phyloP scores from a whole-genome alignment of 2,888 invertebrate genomes.

The Lacanobia wlatinum region DNA sequence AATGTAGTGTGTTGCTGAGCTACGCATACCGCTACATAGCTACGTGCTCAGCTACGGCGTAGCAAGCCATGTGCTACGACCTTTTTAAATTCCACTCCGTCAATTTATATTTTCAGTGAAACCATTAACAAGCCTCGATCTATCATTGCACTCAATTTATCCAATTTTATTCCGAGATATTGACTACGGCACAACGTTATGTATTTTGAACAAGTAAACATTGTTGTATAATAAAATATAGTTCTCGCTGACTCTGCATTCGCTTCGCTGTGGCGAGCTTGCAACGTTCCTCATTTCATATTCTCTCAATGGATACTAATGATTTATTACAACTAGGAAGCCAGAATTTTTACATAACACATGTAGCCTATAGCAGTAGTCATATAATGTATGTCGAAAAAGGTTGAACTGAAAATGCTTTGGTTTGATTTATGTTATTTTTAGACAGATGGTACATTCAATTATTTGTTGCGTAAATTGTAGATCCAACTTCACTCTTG shows the following conservation, averaged over 20 bases:
- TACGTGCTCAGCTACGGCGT: slow-evolving; percentile 38
- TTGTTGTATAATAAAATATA: slow-evolving; percentile 20
- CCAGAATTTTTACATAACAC: slow-evolving; percentile 48
- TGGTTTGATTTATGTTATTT: slow-evolving; percentile 2
- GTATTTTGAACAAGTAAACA: slow-evolving; percentile 7
- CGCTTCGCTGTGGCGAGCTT: slow-evolving; percentile 24
- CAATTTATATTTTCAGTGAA: slow-evolving; percentile 4
- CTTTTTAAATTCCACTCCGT: not conserved
- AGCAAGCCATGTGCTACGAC: slow-evolving; percentile 15
- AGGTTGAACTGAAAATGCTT: slow-evolving; percentile 8
- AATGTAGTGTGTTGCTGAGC: not conserved
- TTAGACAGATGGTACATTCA: not conserved
- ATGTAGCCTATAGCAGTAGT: not conserved
- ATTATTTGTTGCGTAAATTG: not conserved
- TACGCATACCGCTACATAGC: slow-evolving; percentile 5
- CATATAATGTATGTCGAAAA: slow-evolving; percentile 12
- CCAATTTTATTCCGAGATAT: not conserved
- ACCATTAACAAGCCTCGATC: not conserved
- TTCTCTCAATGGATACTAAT: slow-evolving; percentile 56
- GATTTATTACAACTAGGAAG: slow-evolving; percentile 45
- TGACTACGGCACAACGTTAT: not conserved
- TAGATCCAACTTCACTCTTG: not conserved
- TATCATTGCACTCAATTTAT: not conserved
- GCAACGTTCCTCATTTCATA: slow-evolving; percentile 52
- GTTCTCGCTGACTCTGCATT: slow-evolving; percentile 1